phyloP scores from a whole-genome alignment of 2,888 invertebrate genomes.

The Apodemia mormo region DNA sequence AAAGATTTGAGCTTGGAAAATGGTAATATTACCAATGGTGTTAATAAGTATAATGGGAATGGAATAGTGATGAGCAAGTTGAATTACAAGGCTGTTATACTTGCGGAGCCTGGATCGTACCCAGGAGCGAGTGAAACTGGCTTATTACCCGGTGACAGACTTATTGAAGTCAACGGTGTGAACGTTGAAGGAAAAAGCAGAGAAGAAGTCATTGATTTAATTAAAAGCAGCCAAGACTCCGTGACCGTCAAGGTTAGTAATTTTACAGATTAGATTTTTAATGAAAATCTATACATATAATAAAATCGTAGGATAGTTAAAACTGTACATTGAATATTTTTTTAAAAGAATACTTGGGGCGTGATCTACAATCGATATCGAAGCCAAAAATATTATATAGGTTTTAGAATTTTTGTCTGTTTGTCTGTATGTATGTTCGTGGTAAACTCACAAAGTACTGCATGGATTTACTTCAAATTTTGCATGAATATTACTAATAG shows the following conservation, averaged over 20 bases:
- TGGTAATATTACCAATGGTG: conserved; percentile 60
- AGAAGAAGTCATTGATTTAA: conserved; percentile 96
- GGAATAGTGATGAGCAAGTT: conserved; percentile 66
- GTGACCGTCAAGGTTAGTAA: conserved; percentile 91
- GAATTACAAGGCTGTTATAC: conserved; percentile 88
- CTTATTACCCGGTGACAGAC: conserved; percentile 95
- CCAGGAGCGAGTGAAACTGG: conserved; percentile 90
- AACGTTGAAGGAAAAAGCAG: conserved; percentile 92
- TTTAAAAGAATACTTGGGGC: no score
- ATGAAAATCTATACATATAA: background rate
- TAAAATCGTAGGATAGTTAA: no score
- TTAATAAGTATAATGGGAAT: conserved; percentile 62
- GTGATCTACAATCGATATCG: no score
- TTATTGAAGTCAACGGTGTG: conserved; percentile 94
- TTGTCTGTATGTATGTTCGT: no score
- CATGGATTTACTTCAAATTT: no score
- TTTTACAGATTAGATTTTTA: background rate
- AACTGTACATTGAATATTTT: no score
- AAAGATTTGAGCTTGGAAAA: conserved; percentile 58
- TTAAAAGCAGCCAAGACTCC: conserved; percentile 90
- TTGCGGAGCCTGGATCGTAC: conserved; percentile 94
- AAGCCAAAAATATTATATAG: no score
- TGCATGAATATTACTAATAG: no score
- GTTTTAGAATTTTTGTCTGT: no score
- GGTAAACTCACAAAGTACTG: no score